Percentiles rank a stretch among this genome's conserved stretches.
Evolutionary conservation across 2,888 invertebrate species (phyloP).

Genomic region (Cenopis cana): DNA sequence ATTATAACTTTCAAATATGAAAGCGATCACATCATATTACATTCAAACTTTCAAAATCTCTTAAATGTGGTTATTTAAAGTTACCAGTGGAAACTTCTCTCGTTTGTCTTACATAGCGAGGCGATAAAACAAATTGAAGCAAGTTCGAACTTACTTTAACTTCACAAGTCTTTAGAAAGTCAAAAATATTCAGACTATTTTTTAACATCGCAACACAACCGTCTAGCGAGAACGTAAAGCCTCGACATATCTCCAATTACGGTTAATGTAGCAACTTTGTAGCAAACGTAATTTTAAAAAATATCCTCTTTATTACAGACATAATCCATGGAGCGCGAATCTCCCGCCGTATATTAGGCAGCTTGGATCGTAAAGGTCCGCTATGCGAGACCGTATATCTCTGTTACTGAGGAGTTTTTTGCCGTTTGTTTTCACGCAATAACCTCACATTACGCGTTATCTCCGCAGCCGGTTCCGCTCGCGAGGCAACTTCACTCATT

Average conservation of each 20-base stretch:
- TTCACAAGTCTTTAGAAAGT: slow-evolving; percentile 44
- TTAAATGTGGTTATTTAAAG: slow-evolving; percentile 23
- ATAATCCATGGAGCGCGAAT: slow-evolving; percentile 74
- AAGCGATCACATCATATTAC: background rate
- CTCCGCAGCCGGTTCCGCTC: slow-evolving; percentile 72
- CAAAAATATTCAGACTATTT: slow-evolving; percentile 31
- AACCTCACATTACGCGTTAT: slow-evolving; percentile 78
- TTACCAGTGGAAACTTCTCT: slow-evolving; percentile 45
- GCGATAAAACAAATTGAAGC: slow-evolving; percentile 53
- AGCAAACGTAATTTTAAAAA: slow-evolving; percentile 75
- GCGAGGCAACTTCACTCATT: slow-evolving; percentile 71
- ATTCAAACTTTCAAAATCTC: slow-evolving; percentile 3
- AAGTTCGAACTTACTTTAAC: slow-evolving; percentile 49
- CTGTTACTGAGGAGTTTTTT: slow-evolving; percentile 72
- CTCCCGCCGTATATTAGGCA: slow-evolving; percentile 72
- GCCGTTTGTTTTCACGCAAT: slow-evolving; percentile 80
- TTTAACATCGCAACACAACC: slow-evolving; percentile 25
- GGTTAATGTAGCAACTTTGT: slow-evolving; percentile 70
- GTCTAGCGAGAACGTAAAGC: slow-evolving; percentile 50
- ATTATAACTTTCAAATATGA: background rate
- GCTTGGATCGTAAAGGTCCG: slow-evolving; percentile 73
- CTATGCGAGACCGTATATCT: slow-evolving; percentile 73
- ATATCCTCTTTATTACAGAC: slow-evolving; percentile 76
- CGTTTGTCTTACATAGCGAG: slow-evolving; percentile 50
- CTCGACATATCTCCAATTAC: slow-evolving; percentile 58